These are phyloP conservation scores for Porites evermanni DNA, from an alignment of 92 coral and sea anemone species.

Conservation along the genomic window DNA sequence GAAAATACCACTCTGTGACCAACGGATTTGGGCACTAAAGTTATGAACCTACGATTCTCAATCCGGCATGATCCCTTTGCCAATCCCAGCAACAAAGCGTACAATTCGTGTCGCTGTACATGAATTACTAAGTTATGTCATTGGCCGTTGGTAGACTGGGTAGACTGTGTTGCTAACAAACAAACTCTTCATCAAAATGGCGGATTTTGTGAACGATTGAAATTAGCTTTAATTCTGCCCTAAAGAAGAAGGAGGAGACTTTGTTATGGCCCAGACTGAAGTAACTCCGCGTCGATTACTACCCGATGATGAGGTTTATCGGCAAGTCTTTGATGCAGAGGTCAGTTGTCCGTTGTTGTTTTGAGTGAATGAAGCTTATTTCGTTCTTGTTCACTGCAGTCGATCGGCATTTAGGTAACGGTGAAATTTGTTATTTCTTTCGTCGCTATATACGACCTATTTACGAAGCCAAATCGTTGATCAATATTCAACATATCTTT, in stretches of 20 bases:
- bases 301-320: constrained; percentile 87
- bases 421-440: too few relatives aligned
- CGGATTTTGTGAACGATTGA: constrained; percentile 54
- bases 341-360: constrained; percentile 45
- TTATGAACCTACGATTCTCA: neutral
- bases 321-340: constrained; percentile 97
- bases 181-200: constrained; percentile 76
- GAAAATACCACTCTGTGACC: neutral
- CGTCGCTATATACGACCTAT: too few relatives aligned
- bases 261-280: constrained; percentile 83
- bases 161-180: constrained; percentile 62
- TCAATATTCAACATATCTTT: too few relatives aligned
- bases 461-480: too few relatives aligned
- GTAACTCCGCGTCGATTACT: constrained; percentile 71
- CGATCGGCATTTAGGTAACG: too few relatives aligned
- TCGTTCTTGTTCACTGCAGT: too few relatives aligned
- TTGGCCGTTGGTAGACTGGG: constrained; percentile 17
- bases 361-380: too few relatives aligned
- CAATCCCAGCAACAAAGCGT: neutral
- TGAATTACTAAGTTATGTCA: neutral
- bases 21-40: too few relatives aligned
- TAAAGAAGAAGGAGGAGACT: neutral
- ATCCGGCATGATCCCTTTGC: neutral
- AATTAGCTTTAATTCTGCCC: neutral
- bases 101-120: neutral